Evolutionary conservation across 2,888 invertebrate genomes (phyloP).

Genomic region (Hydriomena furcata): DNA sequence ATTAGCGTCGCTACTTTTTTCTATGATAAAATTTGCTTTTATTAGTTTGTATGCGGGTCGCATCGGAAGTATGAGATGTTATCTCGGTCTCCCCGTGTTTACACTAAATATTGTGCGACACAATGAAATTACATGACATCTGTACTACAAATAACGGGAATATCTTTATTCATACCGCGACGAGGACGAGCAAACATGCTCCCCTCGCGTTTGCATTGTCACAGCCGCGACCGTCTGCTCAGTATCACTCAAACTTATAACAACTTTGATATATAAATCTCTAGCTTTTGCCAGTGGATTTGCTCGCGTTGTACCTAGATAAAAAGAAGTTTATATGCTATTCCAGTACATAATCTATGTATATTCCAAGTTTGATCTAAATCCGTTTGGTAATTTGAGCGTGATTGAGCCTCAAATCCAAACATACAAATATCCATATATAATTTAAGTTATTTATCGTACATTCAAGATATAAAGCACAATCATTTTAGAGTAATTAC

Average conservation of each 20-base stretch:
- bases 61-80: conserved; percentile 74
- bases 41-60: conserved; percentile 60
- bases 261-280: conserved; percentile 36
- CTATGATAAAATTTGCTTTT: conserved; percentile 68
- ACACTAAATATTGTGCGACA: conserved; percentile 81
- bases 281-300: too few relatives aligned
- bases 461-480: too few relatives aligned
- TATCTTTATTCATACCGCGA: conserved; percentile 82
- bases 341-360: too few relatives aligned
- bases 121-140: conserved; percentile 84
- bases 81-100: conserved; percentile 80
- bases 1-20: conserved; percentile 60
- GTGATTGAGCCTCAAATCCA: too few relatives aligned
- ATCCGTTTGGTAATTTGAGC: too few relatives aligned
- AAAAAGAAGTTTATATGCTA: too few relatives aligned
- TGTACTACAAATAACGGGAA: conserved; percentile 83
- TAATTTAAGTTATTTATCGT: too few relatives aligned
- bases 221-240: conserved; percentile 70
- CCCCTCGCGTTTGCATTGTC: conserved; percentile 73
- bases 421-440: too few relatives aligned
- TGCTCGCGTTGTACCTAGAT: too few relatives aligned
- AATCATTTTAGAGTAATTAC: too few relatives aligned
- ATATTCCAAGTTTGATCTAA: too few relatives aligned
- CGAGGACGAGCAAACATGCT: conserved; percentile 62
- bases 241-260: conserved; percentile 54